Base-by-base conservation (phyloP, 1,140 invertebrate species). In the Sycophila sp. region DNA sequence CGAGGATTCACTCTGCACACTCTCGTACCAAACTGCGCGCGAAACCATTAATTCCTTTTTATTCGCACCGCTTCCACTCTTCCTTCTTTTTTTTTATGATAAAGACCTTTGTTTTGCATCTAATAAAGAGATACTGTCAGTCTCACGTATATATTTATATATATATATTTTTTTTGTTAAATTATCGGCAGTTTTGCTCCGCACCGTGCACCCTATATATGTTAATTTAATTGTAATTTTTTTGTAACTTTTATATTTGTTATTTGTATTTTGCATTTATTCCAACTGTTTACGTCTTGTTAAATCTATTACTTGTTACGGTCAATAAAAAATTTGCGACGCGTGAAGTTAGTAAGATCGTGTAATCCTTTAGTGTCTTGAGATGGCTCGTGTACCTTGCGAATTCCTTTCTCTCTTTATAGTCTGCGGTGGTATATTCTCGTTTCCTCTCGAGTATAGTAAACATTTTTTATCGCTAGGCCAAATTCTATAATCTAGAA, bases 131-230 rank as follows among this genome's bases (percentile, higher is more conserved):
- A 59, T 69, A 75, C 72, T 69, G 75, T 78, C 77, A 78, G 77
- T 78, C 77, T 77, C 76, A 76, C 59, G 24, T 73, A 38, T 74
- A 36, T 60, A 62, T 45, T 17, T 32, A 10, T 28, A 7, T n/a
- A n/a, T n/a, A n/a, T n/a, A 53, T 30, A 45, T 63, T n/a, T 49
- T 47, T 34, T 63, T 64, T 36, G 19, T 74, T 66, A 73, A 72
- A 76, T 69, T 74, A 78, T 73, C 71, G 77, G 77, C 77, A 78
- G 74, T 75, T 75, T 78, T 69, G 65, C 70, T 72, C 34, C n/a
- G 45, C 72, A 70, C 47, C 64, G 65, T 75, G 64, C 71, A 75
- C 71, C 34, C 17, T 66, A 51, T 13, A n/a, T n/a, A n/a, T 22
- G 42, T 47, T 40, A 47, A 15, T 51, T 22, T 55, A 64, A 22